These are phyloP conservation scores for Agonum fuliginosum DNA, from an alignment of 2,888 invertebrate species.

Conservation along the genomic window DNA sequence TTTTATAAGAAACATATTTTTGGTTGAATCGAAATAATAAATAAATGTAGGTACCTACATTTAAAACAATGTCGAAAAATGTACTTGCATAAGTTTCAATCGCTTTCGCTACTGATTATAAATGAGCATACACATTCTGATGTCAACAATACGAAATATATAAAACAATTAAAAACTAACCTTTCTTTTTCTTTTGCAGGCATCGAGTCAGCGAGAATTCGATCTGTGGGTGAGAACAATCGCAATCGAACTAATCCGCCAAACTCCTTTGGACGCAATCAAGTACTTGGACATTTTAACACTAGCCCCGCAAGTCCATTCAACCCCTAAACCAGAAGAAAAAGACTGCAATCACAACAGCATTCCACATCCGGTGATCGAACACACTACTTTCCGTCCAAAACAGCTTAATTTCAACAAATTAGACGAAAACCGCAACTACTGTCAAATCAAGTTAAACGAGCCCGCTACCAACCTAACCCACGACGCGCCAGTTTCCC, in stretches of 20 bases:
- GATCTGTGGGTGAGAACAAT: constrained; percentile 85
- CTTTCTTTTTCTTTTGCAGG: constrained; percentile 75
- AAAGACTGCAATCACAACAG: constrained; percentile 69
- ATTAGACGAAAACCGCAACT: constrained; percentile 49
- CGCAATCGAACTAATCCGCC: constrained; percentile 83
- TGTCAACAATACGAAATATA: neutral
- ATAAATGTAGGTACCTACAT: no score
- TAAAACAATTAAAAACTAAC: constrained; percentile 8
- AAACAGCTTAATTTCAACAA: constrained; percentile 47
- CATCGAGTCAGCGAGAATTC: constrained; percentile 81
- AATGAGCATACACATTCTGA: no score
- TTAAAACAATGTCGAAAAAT: neutral
- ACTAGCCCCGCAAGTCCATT: constrained; percentile 70
- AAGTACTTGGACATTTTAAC: constrained; percentile 83
- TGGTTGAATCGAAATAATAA: no score
- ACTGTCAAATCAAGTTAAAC: constrained; percentile 24
- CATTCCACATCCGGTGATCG: constrained; percentile 56
- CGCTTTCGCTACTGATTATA: no score
- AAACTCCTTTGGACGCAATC: constrained; percentile 83
- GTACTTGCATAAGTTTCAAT: no score
- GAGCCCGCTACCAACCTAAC: constrained; percentile 59
- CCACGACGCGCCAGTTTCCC: constrained; percentile 50
- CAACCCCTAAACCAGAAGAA: constrained; percentile 61
- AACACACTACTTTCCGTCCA: constrained; percentile 52
- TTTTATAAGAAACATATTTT: no score